Percentiles rank a stretch among this genome's conserved stretches.
phyloP scores from a whole-genome alignment of 2,888 invertebrate genomes.

The Orchesella flavescens region DNA sequence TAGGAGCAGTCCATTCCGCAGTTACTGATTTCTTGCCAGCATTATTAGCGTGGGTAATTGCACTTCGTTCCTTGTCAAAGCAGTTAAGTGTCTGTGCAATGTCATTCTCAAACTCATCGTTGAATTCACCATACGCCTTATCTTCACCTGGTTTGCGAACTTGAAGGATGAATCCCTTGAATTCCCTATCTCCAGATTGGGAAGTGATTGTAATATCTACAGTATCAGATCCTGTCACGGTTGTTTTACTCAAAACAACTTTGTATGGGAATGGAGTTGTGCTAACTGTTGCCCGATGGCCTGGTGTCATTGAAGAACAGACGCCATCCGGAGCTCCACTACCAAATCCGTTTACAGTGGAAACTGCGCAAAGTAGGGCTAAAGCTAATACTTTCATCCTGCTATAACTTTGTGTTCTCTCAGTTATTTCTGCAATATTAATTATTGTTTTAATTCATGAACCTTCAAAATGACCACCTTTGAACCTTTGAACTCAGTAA shows the following conservation, averaged over 20 bases:
- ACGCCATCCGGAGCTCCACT: neutral
- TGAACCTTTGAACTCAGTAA: no score
- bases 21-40: conserved; percentile 19
- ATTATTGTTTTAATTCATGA: no score
- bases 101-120: neutral
- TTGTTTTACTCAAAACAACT: neutral
- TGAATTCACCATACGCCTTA: conserved; percentile 27
- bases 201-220: neutral
- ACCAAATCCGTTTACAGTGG: no score
- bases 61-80: neutral
- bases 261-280: neutral
- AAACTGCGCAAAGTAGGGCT: no score
- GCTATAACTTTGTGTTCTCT: no score
- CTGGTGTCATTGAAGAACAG: neutral
- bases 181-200: neutral
- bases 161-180: conserved; percentile 27
- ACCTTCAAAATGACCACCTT: no score
- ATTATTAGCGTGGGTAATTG: conserved; percentile 29
- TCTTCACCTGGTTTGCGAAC: conserved; percentile 13
- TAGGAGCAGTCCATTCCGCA: conserved; percentile 38
- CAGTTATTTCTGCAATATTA: no score
- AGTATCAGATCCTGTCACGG: neutral
- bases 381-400: no score
- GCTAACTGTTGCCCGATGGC: neutral
- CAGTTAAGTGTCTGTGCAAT: conserved; percentile 27